Base-by-base conservation (phyloP, 2,113 vertebrate species). In the Cryptoleucopteryx plumbea region DNA sequence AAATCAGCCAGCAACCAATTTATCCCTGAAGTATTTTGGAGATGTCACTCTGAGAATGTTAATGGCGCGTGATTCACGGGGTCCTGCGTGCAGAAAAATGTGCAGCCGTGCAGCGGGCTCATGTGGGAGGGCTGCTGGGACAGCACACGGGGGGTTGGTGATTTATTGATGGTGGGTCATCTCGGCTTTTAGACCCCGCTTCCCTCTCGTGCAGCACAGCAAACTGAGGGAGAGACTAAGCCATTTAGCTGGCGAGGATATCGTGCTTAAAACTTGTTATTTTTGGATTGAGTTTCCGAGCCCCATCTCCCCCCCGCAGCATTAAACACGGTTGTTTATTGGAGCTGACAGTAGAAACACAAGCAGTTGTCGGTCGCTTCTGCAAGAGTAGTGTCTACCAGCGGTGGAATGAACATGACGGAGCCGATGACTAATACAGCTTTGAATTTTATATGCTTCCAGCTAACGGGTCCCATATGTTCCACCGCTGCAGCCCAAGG, bases 1-100 rank as follows among this genome's bases (percentile, higher is more conserved):
- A 93, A 83, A 97, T 97, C 96, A 96, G 50, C 83, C 88, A 59
- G 94, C 97, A 97, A 95, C 73, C 83, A 73, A 94, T 96, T 91
- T 85, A 96, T 96, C 96, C 95, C 94, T 3, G 13, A 63, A 81
- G 66, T 14, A 61, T 77, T 89, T 61, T 52, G 94, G 94, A 96
- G 94, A 81, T 88, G 96, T 96, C 95, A 86, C 77, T 55, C 56
- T 0, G 34, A 45, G 95, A 93, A 96, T 90, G 93, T 95, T 91
- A 87, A 93, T 52, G 95, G 93, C 0, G 8, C 9, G 4, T 80
- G 90, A 85, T 77, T 66, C 82, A 43, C 6, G 2, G 38, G 50
- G 56, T 36, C 65, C n/a, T 4, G 40, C 2, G 3, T 9, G 90
- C 80, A 25, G 89, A 42, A 13, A 16, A 78, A 23, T 3, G 45